Evolutionary conservation across 2,888 invertebrate genomes (phyloP).

Genomic region (Cheilosia scutellata): DNA sequence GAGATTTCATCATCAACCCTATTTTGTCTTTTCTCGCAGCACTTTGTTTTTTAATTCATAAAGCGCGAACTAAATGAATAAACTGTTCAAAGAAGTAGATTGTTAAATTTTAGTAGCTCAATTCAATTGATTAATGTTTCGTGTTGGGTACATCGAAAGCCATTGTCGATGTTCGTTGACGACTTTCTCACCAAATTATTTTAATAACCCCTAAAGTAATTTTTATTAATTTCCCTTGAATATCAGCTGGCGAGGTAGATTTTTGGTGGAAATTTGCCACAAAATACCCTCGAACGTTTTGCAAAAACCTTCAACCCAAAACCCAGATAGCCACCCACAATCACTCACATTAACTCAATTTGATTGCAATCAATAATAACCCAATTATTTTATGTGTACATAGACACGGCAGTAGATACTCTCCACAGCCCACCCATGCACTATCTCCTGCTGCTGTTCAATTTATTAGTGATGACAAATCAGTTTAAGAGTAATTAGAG

Average conservation of each 20-base stretch:
- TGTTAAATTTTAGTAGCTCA: too few relatives aligned
- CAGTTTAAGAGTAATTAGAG: conserved; percentile 56
- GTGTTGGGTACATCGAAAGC: too few relatives aligned
- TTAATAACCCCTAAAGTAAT: too few relatives aligned
- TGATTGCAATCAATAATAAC: conserved; percentile 56
- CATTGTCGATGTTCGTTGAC: too few relatives aligned
- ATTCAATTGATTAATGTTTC: too few relatives aligned
- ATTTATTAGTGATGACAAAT: conserved; percentile 44
- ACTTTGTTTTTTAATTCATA: too few relatives aligned
- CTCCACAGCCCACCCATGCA: conserved; percentile 7
- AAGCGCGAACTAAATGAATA: too few relatives aligned
- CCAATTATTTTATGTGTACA: conserved; percentile 40
- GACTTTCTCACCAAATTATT: too few relatives aligned
- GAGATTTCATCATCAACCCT: too few relatives aligned
- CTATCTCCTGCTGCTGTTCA: conserved; percentile 2
- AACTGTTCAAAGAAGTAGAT: too few relatives aligned
- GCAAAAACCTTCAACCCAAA: not conserved
- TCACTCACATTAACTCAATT: conserved; percentile 48
- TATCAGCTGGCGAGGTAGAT: not conserved
- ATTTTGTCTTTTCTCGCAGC: too few relatives aligned
- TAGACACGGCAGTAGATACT: conserved; percentile 12
- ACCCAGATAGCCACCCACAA: conserved; percentile 21
- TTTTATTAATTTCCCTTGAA: too few relatives aligned
- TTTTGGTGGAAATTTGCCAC: not conserved
- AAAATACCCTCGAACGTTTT: conserved; percentile 1